Percentiles rank a stretch among this genome's conserved stretches.
phyloP scores from a whole-genome alignment of 2,888 invertebrate species.

The Apotomis turbidana region DNA sequence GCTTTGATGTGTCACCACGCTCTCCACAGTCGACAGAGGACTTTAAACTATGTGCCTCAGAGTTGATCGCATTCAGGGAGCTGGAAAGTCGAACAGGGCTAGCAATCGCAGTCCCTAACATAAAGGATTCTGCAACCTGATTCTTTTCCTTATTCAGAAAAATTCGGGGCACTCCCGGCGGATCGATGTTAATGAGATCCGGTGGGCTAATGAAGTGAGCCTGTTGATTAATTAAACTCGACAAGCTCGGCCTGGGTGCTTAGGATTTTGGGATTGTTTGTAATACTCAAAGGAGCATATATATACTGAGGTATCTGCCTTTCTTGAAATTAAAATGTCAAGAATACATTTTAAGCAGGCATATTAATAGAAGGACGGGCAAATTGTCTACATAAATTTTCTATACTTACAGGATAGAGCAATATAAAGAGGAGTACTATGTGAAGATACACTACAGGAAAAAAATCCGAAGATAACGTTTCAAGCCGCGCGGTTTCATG shows the following conservation, averaged over 20 bases:
- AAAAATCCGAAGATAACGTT: too few relatives aligned
- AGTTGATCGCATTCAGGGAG: constrained; percentile 7
- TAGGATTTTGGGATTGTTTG: constrained; percentile 34
- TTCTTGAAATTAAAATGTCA: background rate
- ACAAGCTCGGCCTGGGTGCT: constrained; percentile 29
- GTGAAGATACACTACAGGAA: too few relatives aligned
- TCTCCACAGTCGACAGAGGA: constrained; percentile 7
- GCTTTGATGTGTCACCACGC: constrained; percentile 28
- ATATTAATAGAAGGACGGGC: background rate
- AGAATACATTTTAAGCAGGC: background rate
- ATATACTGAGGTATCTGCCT: background rate
- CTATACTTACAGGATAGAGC: too few relatives aligned
- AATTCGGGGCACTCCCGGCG: constrained; percentile 24
- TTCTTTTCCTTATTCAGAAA: constrained; percentile 39
- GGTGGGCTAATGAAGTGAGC: constrained; percentile 39
- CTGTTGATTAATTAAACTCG: constrained; percentile 41
- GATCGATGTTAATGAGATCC: constrained; percentile 41
- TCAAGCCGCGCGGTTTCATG: constrained; percentile 9
- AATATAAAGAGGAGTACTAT: too few relatives aligned
- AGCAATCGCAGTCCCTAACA: constrained; percentile 18
- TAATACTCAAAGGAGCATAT: constrained; percentile 39
- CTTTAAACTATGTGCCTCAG: constrained; percentile 32
- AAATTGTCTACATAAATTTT: too few relatives aligned
- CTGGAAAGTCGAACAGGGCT: constrained; percentile 12
- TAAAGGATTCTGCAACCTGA: constrained; percentile 32